Percentiles rank a stretch among this genome's conserved stretches.
Conservation (phyloP, 2,797 vertebrate genomes). For the Dipus sagitta region DNA sequence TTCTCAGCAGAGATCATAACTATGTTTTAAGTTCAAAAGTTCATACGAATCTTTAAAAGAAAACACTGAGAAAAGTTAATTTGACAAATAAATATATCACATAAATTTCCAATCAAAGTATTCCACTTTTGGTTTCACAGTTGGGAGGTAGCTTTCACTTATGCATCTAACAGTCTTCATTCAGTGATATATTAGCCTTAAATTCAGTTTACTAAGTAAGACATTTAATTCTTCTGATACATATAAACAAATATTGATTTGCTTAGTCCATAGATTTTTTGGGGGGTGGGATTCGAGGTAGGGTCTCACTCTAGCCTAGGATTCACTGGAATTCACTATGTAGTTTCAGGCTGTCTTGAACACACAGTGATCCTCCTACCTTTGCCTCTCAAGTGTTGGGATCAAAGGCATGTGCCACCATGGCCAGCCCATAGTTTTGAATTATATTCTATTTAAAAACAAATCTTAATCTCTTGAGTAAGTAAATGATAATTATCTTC, state of each 20-base stretch:
- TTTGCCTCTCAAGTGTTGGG: too few species aligned
- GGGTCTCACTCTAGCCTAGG: too few species aligned
- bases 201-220: slow-evolving; percentile 79
- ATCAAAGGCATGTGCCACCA: too few species aligned
- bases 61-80: neutral
- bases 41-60: neutral
- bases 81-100: slow-evolving; percentile 21
- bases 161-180: slow-evolving; percentile 68
- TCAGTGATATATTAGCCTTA: slow-evolving; percentile 74
- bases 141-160: slow-evolving; percentile 15
- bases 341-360: too few species aligned
- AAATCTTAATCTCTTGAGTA: slow-evolving; percentile 70
- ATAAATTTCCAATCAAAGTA: slow-evolving; percentile 45
- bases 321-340: too few species aligned
- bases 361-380: too few species aligned
- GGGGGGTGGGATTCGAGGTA: too few species aligned
- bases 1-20: slow-evolving; percentile 4
- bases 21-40: neutral
- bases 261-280: slow-evolving; percentile 67
- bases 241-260: slow-evolving; percentile 82
- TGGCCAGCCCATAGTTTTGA: slow-evolving; percentile 67
- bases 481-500: slow-evolving; percentile 77
- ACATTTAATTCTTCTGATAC: slow-evolving; percentile 80
- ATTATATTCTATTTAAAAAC: slow-evolving; percentile 80
- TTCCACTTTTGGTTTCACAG: neutral